These are phyloP conservation scores for Clitarchus hookeri DNA, from an alignment of 2,888 invertebrate genomes.

Conservation along the genomic window DNA sequence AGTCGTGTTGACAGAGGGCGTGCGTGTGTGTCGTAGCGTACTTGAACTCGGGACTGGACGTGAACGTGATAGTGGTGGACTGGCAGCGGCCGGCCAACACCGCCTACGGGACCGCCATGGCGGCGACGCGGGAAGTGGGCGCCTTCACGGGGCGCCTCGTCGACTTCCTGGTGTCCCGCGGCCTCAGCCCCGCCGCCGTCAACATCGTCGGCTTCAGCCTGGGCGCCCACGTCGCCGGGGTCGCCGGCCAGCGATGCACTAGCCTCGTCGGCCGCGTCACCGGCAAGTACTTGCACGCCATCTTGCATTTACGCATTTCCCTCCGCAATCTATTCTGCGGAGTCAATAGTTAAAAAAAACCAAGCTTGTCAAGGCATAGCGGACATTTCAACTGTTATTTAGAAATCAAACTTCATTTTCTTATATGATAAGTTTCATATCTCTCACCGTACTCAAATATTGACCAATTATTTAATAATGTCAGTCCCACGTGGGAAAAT, in stretches of 20 bases:
- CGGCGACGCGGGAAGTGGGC: not conserved
- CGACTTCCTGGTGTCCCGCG: not conserved
- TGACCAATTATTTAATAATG: too few species aligned
- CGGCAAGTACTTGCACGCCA: not conserved
- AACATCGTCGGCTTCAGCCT: slow-evolving; percentile 23
- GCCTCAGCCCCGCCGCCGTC: not conserved
- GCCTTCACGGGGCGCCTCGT: not conserved
- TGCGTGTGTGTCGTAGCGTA: not conserved
- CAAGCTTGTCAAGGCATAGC: too few species aligned
- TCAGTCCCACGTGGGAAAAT: too few species aligned
- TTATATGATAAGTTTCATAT: too few species aligned
- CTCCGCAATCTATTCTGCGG: too few species aligned
- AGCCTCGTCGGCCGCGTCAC: not conserved
- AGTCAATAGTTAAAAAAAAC: too few species aligned
- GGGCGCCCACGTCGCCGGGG: slow-evolving; percentile 16
- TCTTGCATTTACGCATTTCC: too few species aligned
- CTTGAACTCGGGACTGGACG: not conserved
- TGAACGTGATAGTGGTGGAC: slow-evolving; percentile 2
- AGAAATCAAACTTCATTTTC: too few species aligned
- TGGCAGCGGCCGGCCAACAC: not conserved
- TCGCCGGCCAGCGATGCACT: not conserved
- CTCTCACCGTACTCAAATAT: too few species aligned
- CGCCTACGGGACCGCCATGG: not conserved
- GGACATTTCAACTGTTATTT: too few species aligned
- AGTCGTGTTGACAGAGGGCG: too few species aligned